These are phyloP conservation scores for Volucella zonaria DNA, from an alignment of 2,888 invertebrate species.

Conservation along the genomic window DNA sequence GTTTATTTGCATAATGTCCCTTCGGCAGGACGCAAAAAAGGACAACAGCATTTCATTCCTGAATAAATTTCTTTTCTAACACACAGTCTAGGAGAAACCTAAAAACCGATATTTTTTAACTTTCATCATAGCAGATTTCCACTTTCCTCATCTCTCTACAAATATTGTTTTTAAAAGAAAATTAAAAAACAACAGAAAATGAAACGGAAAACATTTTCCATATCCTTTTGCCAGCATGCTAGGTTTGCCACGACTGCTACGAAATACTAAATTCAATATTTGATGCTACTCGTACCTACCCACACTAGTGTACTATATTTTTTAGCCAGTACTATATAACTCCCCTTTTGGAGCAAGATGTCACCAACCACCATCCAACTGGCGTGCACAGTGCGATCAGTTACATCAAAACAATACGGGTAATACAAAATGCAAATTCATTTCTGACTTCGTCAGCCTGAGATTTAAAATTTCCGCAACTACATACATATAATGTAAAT, in stretches of 20 bases:
- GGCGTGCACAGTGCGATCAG: background rate
- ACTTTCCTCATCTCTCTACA: no score
- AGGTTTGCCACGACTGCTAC: slow-evolving; percentile 34
- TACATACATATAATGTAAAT: background rate
- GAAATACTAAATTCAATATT: slow-evolving; percentile 63
- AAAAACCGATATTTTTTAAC: slow-evolving; percentile 29
- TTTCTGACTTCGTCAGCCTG: slow-evolving; percentile 38
- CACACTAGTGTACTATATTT: background rate
- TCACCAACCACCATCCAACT: slow-evolving; percentile 1
- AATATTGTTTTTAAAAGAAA: no score
- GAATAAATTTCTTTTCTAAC: slow-evolving; percentile 49
- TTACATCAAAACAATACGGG: slow-evolving; percentile 14
- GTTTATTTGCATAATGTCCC: slow-evolving; percentile 58
- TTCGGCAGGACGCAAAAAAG: slow-evolving; percentile 18
- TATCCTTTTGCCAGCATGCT: slow-evolving; percentile 56
- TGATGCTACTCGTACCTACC: slow-evolving; percentile 43
- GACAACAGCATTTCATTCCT: slow-evolving; percentile 49
- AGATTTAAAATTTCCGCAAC: slow-evolving; percentile 26
- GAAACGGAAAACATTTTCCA: background rate
- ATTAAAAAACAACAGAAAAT: no score
- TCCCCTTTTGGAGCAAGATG: slow-evolving; percentile 41
- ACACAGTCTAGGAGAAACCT: slow-evolving; percentile 19
- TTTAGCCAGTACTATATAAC: slow-evolving; percentile 5
- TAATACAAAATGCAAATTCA: slow-evolving; percentile 56
- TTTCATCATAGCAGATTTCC: slow-evolving; percentile 24